Percentiles rank a stretch among this genome's conserved stretches.
phyloP scores from a whole-genome alignment of 2,888 invertebrate genomes.

The Lagria hirta region DNA sequence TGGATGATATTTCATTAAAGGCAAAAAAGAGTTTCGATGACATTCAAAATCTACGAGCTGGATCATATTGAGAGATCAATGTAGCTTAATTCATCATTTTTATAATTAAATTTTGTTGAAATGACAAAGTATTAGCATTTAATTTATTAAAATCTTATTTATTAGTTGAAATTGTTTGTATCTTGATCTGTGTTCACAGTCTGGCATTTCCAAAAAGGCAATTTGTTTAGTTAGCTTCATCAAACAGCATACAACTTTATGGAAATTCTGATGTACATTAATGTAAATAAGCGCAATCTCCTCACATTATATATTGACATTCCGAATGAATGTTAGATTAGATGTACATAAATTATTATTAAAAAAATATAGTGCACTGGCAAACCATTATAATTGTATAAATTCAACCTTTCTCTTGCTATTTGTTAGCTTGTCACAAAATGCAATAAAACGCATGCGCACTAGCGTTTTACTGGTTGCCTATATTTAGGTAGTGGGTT shows the following conservation, averaged over 20 bases:
- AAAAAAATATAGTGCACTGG: constrained; percentile 22
- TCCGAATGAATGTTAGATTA: constrained; percentile 33
- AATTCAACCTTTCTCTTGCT: too few relatives aligned
- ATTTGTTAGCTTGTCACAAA: too few relatives aligned
- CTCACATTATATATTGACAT: constrained; percentile 36
- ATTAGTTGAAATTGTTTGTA: constrained; percentile 19
- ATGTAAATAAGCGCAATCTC: constrained; percentile 33
- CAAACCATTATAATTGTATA: too few relatives aligned
- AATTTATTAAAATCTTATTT: constrained; percentile 19
- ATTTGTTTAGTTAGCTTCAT: too few relatives aligned
- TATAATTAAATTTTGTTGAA: constrained; percentile 21
- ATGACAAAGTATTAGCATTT: constrained; percentile 35
- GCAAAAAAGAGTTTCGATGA: constrained; percentile 74
- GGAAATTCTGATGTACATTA: constrained; percentile 23
- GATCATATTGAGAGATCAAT: constrained; percentile 39
- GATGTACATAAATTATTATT: constrained; percentile 27
- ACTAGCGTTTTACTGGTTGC: too few relatives aligned
- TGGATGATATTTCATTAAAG: constrained; percentile 77
- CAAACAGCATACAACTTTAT: too few relatives aligned
- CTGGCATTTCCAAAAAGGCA: too few relatives aligned
- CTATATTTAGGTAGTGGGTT: too few relatives aligned
- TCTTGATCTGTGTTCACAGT: too few relatives aligned
- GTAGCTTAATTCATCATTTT: constrained; percentile 34
- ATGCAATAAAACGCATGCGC: too few relatives aligned
- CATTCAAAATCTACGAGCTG: constrained; percentile 62